These are phyloP conservation scores for Sesia apiformis DNA, from an alignment of 2,888 invertebrate species.

Conservation along the genomic window DNA sequence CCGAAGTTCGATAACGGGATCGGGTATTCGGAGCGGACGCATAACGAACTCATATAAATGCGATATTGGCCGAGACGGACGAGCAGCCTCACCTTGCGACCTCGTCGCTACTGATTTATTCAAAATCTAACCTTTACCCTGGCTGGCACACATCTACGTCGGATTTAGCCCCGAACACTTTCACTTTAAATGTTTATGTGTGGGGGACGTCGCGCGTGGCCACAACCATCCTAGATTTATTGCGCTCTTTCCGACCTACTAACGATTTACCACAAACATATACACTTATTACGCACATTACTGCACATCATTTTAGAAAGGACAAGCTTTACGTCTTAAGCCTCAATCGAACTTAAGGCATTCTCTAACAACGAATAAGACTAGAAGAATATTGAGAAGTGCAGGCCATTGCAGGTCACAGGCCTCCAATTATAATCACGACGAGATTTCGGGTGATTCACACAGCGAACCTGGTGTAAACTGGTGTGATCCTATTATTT, in stretches of 20 bases:
- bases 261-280: neutral
- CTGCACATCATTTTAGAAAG: too few relatives aligned
- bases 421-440: too few relatives aligned
- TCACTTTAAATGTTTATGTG: constrained; percentile 24
- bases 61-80: constrained; percentile 31
- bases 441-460: too few relatives aligned
- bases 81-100: constrained; percentile 30
- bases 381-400: too few relatives aligned
- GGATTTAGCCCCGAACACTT: constrained; percentile 29
- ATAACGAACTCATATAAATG: constrained; percentile 51
- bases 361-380: too few relatives aligned
- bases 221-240: neutral
- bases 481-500: too few relatives aligned
- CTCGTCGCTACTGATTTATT: constrained; percentile 40
- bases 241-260: neutral
- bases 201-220: constrained; percentile 3
- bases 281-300: neutral
- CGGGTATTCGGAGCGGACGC: constrained; percentile 20
- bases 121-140: constrained; percentile 31
- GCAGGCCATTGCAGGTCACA: too few relatives aligned
- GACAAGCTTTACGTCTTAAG: too few relatives aligned
- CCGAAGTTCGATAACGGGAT: constrained; percentile 28
- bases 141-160: constrained; percentile 22
- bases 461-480: too few relatives aligned
- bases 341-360: too few relatives aligned